Evolutionary conservation across 1,140 invertebrate genomes (phyloP).

Genomic region (Apis cerana): DNA sequence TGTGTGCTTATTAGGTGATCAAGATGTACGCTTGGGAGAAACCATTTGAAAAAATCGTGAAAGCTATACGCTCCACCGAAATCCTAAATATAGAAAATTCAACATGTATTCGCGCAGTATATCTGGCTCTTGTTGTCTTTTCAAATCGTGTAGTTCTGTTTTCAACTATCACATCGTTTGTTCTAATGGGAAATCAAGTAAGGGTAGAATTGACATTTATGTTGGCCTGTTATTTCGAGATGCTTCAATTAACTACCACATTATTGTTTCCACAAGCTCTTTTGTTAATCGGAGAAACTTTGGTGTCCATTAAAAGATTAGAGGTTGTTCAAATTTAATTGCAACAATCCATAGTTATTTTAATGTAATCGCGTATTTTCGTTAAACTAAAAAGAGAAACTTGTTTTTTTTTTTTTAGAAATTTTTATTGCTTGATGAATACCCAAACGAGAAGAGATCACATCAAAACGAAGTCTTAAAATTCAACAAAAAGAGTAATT

Average conservation of each 20-base stretch:
- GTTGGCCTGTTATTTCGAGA: constrained; percentile 87
- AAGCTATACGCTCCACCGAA: constrained; percentile 83
- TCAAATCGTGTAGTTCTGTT: constrained; percentile 88
- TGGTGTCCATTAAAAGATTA: constrained; percentile 85
- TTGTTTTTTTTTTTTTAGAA: constrained; percentile 78
- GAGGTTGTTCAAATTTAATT: constrained; percentile 58
- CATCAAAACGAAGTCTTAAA: neutral
- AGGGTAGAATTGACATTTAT: constrained; percentile 85
- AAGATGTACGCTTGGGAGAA: constrained; percentile 92
- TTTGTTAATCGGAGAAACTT: constrained; percentile 84
- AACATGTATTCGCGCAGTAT: constrained; percentile 87
- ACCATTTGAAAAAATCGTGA: constrained; percentile 84
- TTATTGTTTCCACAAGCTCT: constrained; percentile 89
- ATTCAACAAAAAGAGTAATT: constrained; percentile 4
- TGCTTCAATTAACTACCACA: constrained; percentile 84
- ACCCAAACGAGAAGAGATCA: constrained; percentile 60
- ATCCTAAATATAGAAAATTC: constrained; percentile 86
- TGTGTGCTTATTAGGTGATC: constrained; percentile 78
- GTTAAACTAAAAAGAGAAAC: neutral
- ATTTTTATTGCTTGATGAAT: constrained; percentile 84
- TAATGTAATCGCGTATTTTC: too few relatives aligned
- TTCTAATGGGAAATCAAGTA: constrained; percentile 85
- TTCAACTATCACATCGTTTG: constrained; percentile 86
- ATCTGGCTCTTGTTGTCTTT: constrained; percentile 86
- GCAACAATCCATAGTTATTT: neutral